Evolutionary conservation across 2,888 invertebrate genomes (phyloP).

Genomic region (Arrhopalites spinosus): DNA sequence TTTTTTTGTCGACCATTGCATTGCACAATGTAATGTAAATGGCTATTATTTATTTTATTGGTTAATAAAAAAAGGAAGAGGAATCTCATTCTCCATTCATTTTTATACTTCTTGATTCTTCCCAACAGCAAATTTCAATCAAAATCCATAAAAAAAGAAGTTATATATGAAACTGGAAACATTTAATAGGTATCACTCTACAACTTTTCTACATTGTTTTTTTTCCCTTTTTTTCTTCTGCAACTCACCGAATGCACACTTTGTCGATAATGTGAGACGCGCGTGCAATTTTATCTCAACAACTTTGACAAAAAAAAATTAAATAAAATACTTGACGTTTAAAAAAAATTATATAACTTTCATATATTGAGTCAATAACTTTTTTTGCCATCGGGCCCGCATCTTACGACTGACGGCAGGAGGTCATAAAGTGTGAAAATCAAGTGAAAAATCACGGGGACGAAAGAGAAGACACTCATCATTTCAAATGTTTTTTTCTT

Average conservation of each 20-base stretch:
- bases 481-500: background rate
- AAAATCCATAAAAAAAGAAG: background rate
- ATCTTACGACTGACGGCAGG: background rate
- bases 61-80: background rate
- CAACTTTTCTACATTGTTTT: no score
- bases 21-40: background rate
- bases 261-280: background rate
- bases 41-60: background rate
- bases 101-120: background rate
- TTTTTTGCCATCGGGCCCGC: background rate
- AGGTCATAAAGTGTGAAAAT: conserved; percentile 33
- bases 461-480: background rate
- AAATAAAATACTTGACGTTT: no score
- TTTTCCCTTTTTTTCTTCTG: no score
- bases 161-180: background rate
- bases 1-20: no score
- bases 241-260: background rate
- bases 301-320: no score
- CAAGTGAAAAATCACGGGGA: conserved; percentile 18
- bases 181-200: no score
- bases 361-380: no score
- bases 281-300: no score
- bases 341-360: no score
- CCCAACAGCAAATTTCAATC: background rate
- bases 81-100: background rate